Percentiles rank a stretch among this genome's conserved stretches.
phyloP scores from a whole-genome alignment of 1,140 invertebrate species.

The Sesamia nonagrioides region DNA sequence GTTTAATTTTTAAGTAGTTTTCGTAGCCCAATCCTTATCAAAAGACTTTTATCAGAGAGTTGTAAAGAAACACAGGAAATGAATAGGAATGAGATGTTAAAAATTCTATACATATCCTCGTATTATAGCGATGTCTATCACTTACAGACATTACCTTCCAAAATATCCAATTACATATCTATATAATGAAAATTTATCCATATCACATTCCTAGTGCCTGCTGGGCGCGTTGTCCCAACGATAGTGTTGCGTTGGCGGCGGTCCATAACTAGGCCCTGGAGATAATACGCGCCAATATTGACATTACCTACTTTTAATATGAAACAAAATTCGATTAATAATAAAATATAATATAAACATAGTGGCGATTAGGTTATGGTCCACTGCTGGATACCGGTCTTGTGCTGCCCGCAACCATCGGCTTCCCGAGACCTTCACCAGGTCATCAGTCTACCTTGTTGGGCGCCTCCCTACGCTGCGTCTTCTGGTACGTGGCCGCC shows the following conservation, averaged over 20 bases:
- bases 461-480: no score
- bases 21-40: background rate
- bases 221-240: constrained; percentile 21
- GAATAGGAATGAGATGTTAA: no score
- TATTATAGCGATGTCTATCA: no score
- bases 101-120: no score
- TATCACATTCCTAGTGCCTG: constrained; percentile 19
- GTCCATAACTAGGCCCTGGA: constrained; percentile 36
- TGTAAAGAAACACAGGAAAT: background rate
- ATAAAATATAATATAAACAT: no score
- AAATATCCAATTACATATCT: background rate
- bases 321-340: constrained; percentile 24
- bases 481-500: no score
- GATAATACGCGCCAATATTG: constrained; percentile 31
- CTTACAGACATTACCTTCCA: background rate
- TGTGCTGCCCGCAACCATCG: no score
- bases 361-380: no score
- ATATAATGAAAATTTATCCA: background rate
- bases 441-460: no score
- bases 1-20: background rate
- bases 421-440: no score
- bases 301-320: constrained; percentile 29
- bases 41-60: background rate
- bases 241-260: constrained; percentile 36
- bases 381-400: no score